Evolutionary conservation across 2,888 invertebrate species (phyloP).

Genomic region (Candidula unifasciata): DNA sequence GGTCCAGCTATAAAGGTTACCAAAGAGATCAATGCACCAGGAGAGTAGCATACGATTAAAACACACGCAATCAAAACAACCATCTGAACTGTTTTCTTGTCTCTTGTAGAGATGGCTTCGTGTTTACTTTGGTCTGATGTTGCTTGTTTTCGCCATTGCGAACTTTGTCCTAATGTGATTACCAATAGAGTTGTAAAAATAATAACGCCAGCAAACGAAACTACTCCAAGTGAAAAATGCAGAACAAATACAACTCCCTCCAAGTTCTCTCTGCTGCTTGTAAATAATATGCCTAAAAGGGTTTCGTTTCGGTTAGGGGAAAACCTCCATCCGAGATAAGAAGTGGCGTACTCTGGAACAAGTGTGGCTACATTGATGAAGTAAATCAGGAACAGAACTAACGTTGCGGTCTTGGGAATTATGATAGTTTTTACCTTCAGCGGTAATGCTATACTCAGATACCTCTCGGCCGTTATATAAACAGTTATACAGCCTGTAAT

Average conservation of each 20-base stretch:
- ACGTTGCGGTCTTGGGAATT: not conserved
- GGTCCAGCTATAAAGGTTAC: too few species aligned
- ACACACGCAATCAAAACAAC: not conserved
- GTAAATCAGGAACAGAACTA: not conserved
- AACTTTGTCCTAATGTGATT: not conserved
- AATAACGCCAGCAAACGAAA: not conserved
- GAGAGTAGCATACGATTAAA: not conserved
- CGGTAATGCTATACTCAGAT: not conserved
- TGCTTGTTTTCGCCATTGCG: not conserved
- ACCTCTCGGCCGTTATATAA: not conserved
- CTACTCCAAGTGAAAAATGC: not conserved
- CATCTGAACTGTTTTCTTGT: not conserved
- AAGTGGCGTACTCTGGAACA: not conserved
- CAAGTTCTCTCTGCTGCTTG: not conserved
- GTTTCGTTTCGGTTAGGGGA: not conserved
- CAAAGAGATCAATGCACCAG: too few species aligned
- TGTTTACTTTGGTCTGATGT: not conserved
- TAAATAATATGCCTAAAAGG: not conserved
- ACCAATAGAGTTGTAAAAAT: not conserved
- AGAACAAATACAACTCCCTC: not conserved
- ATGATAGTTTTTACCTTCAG: not conserved
- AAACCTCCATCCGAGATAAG: not conserved
- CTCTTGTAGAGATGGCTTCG: not conserved
- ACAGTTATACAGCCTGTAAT: not conserved
- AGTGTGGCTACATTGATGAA: not conserved